Conservation (phyloP, 1,140 invertebrate species). For the Alviniconcha marisindica region DNA sequence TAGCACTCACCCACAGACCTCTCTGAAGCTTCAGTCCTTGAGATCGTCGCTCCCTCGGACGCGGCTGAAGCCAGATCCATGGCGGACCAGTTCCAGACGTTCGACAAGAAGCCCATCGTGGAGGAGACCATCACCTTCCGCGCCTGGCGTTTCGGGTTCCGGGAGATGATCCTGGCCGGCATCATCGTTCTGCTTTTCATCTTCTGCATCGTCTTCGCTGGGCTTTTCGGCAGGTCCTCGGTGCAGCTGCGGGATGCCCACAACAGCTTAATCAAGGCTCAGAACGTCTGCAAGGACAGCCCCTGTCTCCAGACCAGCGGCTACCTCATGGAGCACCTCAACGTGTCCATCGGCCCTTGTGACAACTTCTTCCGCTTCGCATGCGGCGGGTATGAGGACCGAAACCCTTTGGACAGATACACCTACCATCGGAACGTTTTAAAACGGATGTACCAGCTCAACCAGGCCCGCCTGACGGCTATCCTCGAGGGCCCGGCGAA, state of each 20-base stretch:
- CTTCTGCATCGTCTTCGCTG: slow-evolving; percentile 41
- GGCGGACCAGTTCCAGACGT: slow-evolving; percentile 47
- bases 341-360: slow-evolving; percentile 78
- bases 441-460: slow-evolving; percentile 58
- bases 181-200: slow-evolving; percentile 21
- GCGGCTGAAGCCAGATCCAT: too few relatives aligned
- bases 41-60: too few relatives aligned
- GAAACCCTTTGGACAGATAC: slow-evolving; percentile 52
- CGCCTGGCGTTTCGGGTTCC: slow-evolving; percentile 22
- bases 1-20: too few relatives aligned
- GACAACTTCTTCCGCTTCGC: slow-evolving; percentile 80
- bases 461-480: slow-evolving; percentile 58
- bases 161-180: slow-evolving; percentile 38
- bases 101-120: slow-evolving; percentile 46
- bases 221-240: slow-evolving; percentile 37
- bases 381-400: slow-evolving; percentile 74
- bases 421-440: slow-evolving; percentile 50
- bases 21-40: too few relatives aligned
- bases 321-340: slow-evolving; percentile 69
- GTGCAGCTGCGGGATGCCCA: background rate
- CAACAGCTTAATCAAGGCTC: background rate
- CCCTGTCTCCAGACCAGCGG: slow-evolving; percentile 62
- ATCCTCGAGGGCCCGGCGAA: slow-evolving; percentile 55
- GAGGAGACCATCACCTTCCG: slow-evolving; percentile 18
- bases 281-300: slow-evolving; percentile 30